A percentile compares a stretch with the other conserved stretches of the same genome.
Conservation (phyloP, 2,797 vertebrate genomes). For the Decapterus maruadsi region DNA sequence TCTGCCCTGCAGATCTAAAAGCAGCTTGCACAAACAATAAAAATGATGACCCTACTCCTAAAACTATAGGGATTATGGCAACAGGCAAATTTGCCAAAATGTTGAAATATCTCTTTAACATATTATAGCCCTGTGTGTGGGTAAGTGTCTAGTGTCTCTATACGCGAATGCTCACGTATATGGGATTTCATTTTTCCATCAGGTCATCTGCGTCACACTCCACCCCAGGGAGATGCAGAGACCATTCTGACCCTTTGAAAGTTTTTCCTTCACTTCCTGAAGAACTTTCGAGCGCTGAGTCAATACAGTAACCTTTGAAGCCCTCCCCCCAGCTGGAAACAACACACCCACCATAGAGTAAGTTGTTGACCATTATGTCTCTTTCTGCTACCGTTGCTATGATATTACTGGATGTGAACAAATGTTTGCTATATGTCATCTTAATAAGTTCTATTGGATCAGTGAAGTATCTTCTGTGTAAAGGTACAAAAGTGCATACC, state of each 20-base stretch:
- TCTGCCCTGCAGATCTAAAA: too few species aligned
- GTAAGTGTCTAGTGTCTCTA: background rate
- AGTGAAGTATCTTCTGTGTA: slow-evolving; percentile 21
- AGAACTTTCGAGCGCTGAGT: slow-evolving; percentile 57
- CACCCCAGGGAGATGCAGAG: slow-evolving; percentile 43
- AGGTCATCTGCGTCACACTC: slow-evolving; percentile 45
- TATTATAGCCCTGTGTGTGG: background rate
- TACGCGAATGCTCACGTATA: background rate
- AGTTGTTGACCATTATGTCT: slow-evolving; percentile 51
- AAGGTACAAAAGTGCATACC: slow-evolving; percentile 3
- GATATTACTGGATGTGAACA: slow-evolving; percentile 25
- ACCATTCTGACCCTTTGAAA: slow-evolving; percentile 25
- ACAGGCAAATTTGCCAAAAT: too few species aligned
- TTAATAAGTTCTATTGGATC: slow-evolving; percentile 19
- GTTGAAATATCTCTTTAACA: background rate
- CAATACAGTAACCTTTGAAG: slow-evolving; percentile 76
- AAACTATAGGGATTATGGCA: too few species aligned
- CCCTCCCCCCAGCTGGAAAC: slow-evolving; percentile 39
- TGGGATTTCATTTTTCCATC: slow-evolving; percentile 2
- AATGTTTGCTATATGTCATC: slow-evolving; percentile 27
- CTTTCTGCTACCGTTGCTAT: slow-evolving; percentile 19
- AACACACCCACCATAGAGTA: slow-evolving; percentile 53
- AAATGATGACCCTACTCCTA: too few species aligned
- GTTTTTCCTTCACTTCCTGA: slow-evolving; percentile 40
- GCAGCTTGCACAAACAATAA: too few species aligned